Percentiles rank a stretch among this genome's conserved stretches.
Evolutionary conservation across 2,888 invertebrate genomes (phyloP).

Genomic region (Rhagonycha fulva): DNA sequence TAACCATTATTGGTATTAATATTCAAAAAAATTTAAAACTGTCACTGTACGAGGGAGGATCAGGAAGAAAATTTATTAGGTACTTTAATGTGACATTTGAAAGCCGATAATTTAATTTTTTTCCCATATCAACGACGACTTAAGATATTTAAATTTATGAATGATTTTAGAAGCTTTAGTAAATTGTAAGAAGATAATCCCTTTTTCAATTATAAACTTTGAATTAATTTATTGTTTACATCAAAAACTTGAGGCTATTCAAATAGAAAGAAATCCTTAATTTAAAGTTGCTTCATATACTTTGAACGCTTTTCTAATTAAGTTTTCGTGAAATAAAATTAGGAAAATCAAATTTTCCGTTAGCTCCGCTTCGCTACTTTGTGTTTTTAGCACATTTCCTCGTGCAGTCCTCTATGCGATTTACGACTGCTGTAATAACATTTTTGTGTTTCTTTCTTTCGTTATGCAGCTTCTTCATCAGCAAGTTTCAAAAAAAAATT

Average conservation of each 20-base stretch:
- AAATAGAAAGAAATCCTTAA: neutral
- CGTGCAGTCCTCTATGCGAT: neutral
- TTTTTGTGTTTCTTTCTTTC: neutral
- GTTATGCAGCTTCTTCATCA: neutral
- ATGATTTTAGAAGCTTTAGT: neutral
- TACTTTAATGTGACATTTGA: neutral
- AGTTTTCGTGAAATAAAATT: neutral
- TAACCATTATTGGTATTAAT: neutral
- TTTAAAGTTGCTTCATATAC: neutral
- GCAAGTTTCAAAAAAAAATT: neutral
- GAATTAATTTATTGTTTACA: neutral
- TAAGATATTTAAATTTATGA: neutral
- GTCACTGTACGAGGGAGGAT: neutral
- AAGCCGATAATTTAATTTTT: neutral
- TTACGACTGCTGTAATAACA: neutral
- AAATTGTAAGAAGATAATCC: neutral
- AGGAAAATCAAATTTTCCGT: neutral
- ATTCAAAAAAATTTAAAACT: neutral
- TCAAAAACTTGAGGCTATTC: neutral
- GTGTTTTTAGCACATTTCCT: neutral
- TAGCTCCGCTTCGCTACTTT: neutral
- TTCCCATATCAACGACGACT: neutral
- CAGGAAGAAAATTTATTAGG: neutral
- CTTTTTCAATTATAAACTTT: neutral
- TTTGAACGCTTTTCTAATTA: neutral